These are phyloP conservation scores for Druceiella hillmani DNA, from an alignment of 2,888 invertebrate species.

Conservation along the genomic window DNA sequence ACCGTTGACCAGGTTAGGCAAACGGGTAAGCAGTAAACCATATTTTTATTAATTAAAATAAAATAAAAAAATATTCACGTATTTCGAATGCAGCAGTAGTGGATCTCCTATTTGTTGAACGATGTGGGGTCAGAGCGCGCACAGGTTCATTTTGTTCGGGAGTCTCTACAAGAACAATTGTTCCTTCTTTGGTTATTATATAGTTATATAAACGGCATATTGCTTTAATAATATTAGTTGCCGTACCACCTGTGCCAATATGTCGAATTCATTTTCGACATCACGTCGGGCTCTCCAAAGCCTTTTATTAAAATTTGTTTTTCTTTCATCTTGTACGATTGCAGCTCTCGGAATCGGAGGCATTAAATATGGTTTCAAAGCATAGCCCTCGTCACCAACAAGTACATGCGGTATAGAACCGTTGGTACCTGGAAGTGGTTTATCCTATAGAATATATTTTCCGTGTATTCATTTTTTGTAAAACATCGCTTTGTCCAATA, in stretches of 20 bases:
- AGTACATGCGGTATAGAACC: too few species aligned
- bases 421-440: constrained; percentile 9
- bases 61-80: too few species aligned
- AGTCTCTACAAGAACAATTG: too few species aligned
- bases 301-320: constrained; percentile 9
- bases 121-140: constrained; percentile 1
- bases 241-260: too few species aligned
- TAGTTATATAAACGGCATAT: constrained; percentile 10
- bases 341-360: constrained; percentile 9
- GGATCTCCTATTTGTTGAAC: constrained; percentile 6
- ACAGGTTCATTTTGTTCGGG: too few species aligned
- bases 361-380: constrained; percentile 10
- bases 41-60: too few species aligned
- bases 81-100: too few species aligned
- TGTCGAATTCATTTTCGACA: constrained; percentile 9
- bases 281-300: constrained; percentile 8
- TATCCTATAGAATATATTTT: not conserved
- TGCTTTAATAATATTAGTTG: too few species aligned
- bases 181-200: constrained; percentile 6
- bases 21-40: too few species aligned
- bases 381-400: constrained; percentile 11
- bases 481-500: too few species aligned
- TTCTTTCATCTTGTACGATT: constrained; percentile 7
- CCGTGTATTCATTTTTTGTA: too few species aligned
- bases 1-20: too few species aligned